phyloP scores from a whole-genome alignment of 2,797 vertebrate genomes.

The Artibeus jamaicensis region DNA sequence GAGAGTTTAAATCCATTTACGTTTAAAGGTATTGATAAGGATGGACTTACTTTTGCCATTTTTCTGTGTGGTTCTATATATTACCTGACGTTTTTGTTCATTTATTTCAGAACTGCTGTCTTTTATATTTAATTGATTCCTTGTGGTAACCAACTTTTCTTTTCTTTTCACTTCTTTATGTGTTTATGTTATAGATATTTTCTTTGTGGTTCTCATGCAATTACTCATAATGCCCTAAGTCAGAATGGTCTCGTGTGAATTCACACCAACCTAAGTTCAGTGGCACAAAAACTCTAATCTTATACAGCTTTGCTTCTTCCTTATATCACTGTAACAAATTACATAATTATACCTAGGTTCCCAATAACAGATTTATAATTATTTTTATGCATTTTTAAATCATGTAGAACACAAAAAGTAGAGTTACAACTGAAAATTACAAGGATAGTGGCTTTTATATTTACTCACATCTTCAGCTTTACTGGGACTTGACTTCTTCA shows the following conservation, averaged over 20 bases:
- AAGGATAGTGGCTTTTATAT: neutral
- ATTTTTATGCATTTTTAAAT: neutral
- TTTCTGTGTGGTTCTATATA: accelerated
- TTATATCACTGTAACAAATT: neutral
- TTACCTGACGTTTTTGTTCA: accelerated
- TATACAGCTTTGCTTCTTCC: too few relatives aligned
- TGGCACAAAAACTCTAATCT: neutral
- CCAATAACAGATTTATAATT: neutral
- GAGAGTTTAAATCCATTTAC: too few relatives aligned
- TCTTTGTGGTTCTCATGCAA: neutral
- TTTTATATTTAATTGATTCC: neutral
- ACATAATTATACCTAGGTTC: neutral
- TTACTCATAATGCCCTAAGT: too few relatives aligned
- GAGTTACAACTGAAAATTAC: neutral
- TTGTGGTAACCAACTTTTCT: neutral
- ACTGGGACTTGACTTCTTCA: neutral
- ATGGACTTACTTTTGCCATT: accelerated
- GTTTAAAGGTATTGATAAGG: too few relatives aligned
- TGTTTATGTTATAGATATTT: neutral
- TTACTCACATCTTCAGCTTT: neutral
- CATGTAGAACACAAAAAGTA: neutral
- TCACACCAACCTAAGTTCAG: neutral
- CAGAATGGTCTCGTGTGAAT: neutral
- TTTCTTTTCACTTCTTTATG: neutral
- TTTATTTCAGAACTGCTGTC: neutral